These are phyloP conservation scores for Ischnura elegans DNA, from an alignment of 2,888 invertebrate species.

Conservation along the genomic window DNA sequence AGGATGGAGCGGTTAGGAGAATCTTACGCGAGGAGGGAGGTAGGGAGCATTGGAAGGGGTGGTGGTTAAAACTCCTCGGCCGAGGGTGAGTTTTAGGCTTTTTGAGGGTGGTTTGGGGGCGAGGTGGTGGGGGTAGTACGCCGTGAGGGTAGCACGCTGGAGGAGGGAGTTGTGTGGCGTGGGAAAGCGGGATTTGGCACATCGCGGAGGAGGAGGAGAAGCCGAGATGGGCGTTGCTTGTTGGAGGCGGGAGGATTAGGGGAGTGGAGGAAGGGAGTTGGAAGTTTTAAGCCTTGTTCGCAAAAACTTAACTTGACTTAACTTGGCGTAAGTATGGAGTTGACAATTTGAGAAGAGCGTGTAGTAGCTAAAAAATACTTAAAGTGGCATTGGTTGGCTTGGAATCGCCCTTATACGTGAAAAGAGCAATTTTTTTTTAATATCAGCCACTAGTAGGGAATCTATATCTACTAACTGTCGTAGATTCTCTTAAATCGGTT, in stretches of 20 bases:
- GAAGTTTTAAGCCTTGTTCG: no score
- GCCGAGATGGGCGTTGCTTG: not conserved
- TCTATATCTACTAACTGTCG: no score
- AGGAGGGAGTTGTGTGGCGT: conserved; percentile 42
- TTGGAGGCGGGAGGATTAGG: not conserved
- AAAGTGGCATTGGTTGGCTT: no score
- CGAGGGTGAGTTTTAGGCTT: not conserved
- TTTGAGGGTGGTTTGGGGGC: no score
- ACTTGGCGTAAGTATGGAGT: not conserved
- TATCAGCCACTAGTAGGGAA: no score
- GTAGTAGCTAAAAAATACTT: no score
- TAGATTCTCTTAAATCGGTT: no score
- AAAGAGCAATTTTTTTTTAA: no score
- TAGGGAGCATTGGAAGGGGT: no score
- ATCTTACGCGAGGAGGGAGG: not conserved
- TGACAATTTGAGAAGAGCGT: not conserved
- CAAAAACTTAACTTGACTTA: no score
- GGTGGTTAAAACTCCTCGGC: not conserved
- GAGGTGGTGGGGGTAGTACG: not conserved
- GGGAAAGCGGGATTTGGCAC: not conserved
- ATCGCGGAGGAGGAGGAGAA: conserved; percentile 12
- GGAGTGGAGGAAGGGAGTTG: not conserved
- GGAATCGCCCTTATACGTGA: no score
- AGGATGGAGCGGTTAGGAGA: not conserved
- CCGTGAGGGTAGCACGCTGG: not conserved